phyloP scores from a whole-genome alignment of 2,888 invertebrate species.

The Hydraecia micacea region DNA sequence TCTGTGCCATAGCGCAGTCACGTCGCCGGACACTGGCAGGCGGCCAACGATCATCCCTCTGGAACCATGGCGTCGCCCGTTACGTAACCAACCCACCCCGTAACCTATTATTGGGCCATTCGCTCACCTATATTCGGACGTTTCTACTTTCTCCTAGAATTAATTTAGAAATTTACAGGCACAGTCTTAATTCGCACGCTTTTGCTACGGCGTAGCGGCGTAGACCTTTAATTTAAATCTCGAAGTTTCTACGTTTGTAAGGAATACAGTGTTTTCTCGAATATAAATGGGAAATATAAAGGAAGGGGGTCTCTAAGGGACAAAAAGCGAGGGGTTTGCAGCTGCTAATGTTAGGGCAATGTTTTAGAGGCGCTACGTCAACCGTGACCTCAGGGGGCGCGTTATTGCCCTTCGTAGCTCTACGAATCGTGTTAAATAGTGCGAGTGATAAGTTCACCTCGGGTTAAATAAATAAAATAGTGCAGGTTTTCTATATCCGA shows the following conservation, averaged over 20 bases:
- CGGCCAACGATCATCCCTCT: conserved; percentile 52
- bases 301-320: conserved; percentile 29
- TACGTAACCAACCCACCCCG: conserved; percentile 60
- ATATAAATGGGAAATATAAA: conserved; percentile 20
- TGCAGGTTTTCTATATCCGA: not conserved
- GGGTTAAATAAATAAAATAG: conserved; percentile 27
- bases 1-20: conserved; percentile 45
- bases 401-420: conserved; percentile 45
- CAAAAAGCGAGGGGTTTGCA: conserved; percentile 28
- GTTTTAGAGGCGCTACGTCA: conserved; percentile 57
- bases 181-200: not conserved
- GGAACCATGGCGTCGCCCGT: conserved; percentile 44
- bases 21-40: conserved; percentile 53
- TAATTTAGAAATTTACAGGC: conserved; percentile 24
- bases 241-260: not conserved
- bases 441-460: conserved; percentile 23
- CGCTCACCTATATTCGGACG: conserved; percentile 54
- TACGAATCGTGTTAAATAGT: conserved; percentile 25
- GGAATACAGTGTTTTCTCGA: not conserved
- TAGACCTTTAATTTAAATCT: not conserved
- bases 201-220: conserved; percentile 29
- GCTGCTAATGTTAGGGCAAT: conserved; percentile 41
- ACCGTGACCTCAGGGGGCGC: conserved; percentile 52
- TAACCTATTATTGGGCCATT: conserved; percentile 63
- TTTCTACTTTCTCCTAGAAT: conserved; percentile 49